Conservation (phyloP, 2,888 invertebrate genomes). For the Leptinotarsa rubiginosa region DNA sequence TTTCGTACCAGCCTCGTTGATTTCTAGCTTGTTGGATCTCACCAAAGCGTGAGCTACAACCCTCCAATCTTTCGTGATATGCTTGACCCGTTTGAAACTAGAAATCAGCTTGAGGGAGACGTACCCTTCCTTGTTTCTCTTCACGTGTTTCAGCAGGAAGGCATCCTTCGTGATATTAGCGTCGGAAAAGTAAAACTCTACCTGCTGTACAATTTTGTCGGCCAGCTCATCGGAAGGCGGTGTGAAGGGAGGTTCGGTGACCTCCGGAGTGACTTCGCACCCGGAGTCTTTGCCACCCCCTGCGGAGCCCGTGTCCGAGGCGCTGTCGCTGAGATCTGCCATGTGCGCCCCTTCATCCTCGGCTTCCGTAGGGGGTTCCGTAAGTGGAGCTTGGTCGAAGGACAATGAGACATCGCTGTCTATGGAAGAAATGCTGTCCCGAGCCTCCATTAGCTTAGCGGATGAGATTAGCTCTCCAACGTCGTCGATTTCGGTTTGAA, state of each 20-base stretch:
- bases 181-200: constrained; percentile 96
- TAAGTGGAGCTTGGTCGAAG: constrained; percentile 65
- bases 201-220: constrained; percentile 84
- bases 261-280: constrained; percentile 73
- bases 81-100: constrained; percentile 94
- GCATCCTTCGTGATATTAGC: constrained; percentile 95
- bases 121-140: constrained; percentile 94
- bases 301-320: constrained; percentile 73
- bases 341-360: constrained; percentile 73
- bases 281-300: constrained; percentile 77
- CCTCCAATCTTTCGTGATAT: constrained; percentile 93
- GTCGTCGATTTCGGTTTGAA: constrained; percentile 51
- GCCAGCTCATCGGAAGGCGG: constrained; percentile 83
- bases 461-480: constrained; percentile 63
- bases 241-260: constrained; percentile 72
- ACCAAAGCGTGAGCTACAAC: constrained; percentile 89
- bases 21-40: constrained; percentile 82
- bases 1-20: constrained; percentile 92
- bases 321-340: constrained; percentile 76
- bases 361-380: constrained; percentile 50
- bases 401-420: constrained; percentile 73
- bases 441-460: constrained; percentile 70
- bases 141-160: constrained; percentile 93
- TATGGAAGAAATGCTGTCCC: constrained; percentile 73
- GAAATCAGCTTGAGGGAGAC: constrained; percentile 95